These are phyloP conservation scores for Dryobotodes eremita DNA, from an alignment of 2,888 invertebrate genomes.

Conservation along the genomic window DNA sequence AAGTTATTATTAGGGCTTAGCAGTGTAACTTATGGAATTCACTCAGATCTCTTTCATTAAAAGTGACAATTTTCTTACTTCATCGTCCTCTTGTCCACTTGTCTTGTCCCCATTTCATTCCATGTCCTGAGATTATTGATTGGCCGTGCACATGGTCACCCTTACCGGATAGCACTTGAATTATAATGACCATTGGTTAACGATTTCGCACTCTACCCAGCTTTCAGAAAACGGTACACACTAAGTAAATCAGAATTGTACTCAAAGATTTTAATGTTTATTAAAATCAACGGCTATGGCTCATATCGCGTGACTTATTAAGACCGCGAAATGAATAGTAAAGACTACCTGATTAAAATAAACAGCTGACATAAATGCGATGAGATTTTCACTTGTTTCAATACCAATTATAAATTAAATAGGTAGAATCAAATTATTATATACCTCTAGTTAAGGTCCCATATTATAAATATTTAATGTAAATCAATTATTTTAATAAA, in stretches of 20 bases:
- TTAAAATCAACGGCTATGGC: neutral
- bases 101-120: too few relatives aligned
- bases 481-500: too few relatives aligned
- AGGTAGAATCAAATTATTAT: too few relatives aligned
- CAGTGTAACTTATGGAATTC: neutral
- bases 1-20: neutral
- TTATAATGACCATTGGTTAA: constrained; percentile 65
- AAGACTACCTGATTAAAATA: too few relatives aligned
- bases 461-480: too few relatives aligned
- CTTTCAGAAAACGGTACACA: constrained; percentile 54
- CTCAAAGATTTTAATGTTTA: constrained; percentile 17
- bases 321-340: neutral
- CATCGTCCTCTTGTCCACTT: neutral
- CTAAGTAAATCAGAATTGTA: constrained; percentile 44
- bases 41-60: neutral
- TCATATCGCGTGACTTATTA: neutral
- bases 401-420: too few relatives aligned
- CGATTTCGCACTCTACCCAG: constrained; percentile 49
- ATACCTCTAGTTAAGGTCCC: too few relatives aligned
- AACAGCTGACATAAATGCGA: neutral
- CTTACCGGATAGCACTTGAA: constrained; percentile 50
- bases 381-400: neutral
- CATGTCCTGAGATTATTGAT: constrained; percentile 14
- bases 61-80: neutral
- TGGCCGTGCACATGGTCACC: constrained; percentile 42